Base-by-base conservation (phyloP, 2,797 vertebrate genomes). In the Muraenolepis orangiensis region DNA sequence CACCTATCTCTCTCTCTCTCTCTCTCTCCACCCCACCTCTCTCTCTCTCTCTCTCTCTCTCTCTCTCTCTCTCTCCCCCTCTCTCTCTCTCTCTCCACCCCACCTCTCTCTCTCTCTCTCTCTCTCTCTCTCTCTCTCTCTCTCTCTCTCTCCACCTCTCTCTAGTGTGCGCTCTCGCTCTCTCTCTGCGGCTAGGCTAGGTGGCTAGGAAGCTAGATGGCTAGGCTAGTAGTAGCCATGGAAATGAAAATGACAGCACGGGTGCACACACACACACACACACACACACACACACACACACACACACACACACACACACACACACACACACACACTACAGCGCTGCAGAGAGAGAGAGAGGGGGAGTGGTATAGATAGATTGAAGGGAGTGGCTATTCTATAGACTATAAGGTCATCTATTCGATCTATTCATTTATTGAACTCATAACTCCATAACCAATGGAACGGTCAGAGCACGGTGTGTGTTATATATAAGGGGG, bases 41-140 rank as follows among this genome's bases (percentile, higher is more conserved):
- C 74, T 23, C 68, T 23, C 78, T 20, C 74, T 71, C 31, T 32
- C 30, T 20, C 29, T 12, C 66, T 31, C 32, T 69, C 16, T n/a
- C 14, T 69, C 2, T 34, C 67, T 69, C 30, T 7, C 18, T 36
- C n/a, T 69, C 67, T 34, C 12, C 18, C 29, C 16, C 28, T 2
- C 2, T 66, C 7, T 10, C 66, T 68, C 18, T 12, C 29, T 30
- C 12, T 31, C 66, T 68, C 28, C n/a, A n/a, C n/a, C n/a, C n/a
- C n/a, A n/a, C 8, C 32, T 34, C 5, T 38, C 6, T 38, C 6
- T 38, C 6, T 38, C 36, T 38, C 36, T 38, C 32, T 34, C 3
- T 34, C 32, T 34, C 32, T 34, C 32, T 34, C 36, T 38, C 36
- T 38, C 36, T 38, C 36, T 38, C 36, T 38, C 36, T 38, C 36